phyloP scores from a whole-genome alignment of 2,888 invertebrate genomes.

The Taphrorychus bicolor region DNA sequence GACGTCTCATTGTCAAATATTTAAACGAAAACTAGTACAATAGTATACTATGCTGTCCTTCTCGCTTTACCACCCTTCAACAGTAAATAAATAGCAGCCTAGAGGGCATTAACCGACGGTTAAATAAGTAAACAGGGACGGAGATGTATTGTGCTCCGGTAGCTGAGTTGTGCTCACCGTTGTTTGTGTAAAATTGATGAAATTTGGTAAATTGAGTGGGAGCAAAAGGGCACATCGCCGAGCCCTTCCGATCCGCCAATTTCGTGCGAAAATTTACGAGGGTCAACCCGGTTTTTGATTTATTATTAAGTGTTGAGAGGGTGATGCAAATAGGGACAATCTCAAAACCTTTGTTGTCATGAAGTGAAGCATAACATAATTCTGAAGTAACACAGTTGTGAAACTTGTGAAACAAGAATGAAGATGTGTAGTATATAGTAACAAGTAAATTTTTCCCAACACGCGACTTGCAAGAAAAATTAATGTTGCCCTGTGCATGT shows the following conservation, averaged over 20 bases:
- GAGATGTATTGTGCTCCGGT: constrained; percentile 23
- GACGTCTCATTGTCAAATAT: not conserved
- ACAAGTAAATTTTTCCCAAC: too few relatives aligned
- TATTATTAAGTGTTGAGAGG: constrained; percentile 5
- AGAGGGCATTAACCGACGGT: constrained; percentile 15
- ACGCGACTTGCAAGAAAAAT: too few relatives aligned
- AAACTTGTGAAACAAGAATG: too few relatives aligned
- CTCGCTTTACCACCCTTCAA: not conserved
- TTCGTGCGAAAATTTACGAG: constrained; percentile 2
- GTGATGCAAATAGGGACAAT: too few relatives aligned
- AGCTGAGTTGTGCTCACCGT: constrained; percentile 24
- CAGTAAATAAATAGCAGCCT: constrained; percentile 23
- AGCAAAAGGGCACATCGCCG: constrained; percentile 14
- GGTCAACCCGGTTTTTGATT: constrained; percentile 2
- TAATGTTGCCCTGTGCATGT: too few relatives aligned
- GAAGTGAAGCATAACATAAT: too few relatives aligned
- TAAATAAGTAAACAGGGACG: constrained; percentile 29
- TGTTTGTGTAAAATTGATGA: constrained; percentile 26
- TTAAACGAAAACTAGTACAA: not conserved
- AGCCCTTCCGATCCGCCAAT: not conserved
- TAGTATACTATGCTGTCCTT: not conserved
- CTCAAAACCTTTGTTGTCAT: too few relatives aligned
- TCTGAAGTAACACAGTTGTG: too few relatives aligned
- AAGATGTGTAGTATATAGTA: too few relatives aligned
- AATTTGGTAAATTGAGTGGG: constrained; percentile 25